Conservation (phyloP, 2,113 vertebrate genomes). For the Tichodroma muraria region DNA sequence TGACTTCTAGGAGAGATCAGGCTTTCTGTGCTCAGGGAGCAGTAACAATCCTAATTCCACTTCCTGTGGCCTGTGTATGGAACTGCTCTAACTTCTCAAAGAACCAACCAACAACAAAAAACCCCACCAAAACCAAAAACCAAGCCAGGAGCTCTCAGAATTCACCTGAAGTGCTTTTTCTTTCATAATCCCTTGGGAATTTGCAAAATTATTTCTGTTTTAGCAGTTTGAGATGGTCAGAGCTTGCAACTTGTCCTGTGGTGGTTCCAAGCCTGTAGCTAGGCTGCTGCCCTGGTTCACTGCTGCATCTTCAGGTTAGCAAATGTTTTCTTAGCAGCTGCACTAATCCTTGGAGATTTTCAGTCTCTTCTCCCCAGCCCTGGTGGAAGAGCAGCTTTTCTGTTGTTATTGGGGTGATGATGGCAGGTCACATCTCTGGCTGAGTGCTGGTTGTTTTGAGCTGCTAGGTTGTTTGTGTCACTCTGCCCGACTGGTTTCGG, state of each 20-base stretch:
- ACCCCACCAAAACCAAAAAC: no score
- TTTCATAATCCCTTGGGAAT: rapidly evolving
- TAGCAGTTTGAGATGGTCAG: neutral
- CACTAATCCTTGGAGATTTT: neutral
- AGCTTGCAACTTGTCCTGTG: neutral
- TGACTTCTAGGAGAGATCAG: neutral
- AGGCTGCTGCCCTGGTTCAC: neutral
- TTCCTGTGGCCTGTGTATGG: neutral
- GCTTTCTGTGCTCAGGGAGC: neutral
- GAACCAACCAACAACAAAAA: neutral
- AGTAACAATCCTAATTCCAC: neutral
- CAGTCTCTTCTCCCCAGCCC: neutral
- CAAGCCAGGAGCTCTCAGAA: neutral
- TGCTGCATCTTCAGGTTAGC: neutral
- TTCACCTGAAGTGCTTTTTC: neutral
- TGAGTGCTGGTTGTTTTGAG: neutral
- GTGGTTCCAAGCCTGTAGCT: neutral
- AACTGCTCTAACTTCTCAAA: neutral
- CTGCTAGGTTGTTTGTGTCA: neutral
- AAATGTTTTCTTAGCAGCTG: neutral
- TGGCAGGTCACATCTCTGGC: neutral
- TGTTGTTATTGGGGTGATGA: rapidly evolving
- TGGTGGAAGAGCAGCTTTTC: neutral
- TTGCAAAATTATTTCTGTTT: neutral
- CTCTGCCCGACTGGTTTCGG: neutral